Evolutionary conservation across 1,140 invertebrate genomes (phyloP), one percentile per base, ranked within the genome.

Genomic region (Drosophila orosa): DNA sequence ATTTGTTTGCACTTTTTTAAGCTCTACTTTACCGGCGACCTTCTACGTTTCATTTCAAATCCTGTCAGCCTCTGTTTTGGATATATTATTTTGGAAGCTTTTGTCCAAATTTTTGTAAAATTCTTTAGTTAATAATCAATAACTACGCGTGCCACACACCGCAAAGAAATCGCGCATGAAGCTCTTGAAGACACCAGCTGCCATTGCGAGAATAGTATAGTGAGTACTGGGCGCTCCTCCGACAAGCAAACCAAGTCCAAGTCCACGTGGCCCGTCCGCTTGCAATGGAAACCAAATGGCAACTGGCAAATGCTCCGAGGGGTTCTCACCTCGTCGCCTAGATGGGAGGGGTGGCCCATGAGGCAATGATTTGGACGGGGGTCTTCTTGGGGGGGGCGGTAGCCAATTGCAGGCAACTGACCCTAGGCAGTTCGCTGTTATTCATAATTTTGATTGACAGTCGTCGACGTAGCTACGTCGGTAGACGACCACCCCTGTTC

Each of bases 371-470:
- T 52, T 68, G 57, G 50, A 9, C 56, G 72, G 44, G 59, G 63
- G 55, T 61, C 65, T 19, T 33, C 50, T 35, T 52, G 29, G 12
- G 40, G 58, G 19, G 37, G 66, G 17, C 40, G 47, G 63, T 39
- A 27, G 27, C 54, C 72, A 75, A 75, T 75, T 75, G 60, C 39
- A 66, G 71, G 75, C 79, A 82, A 82, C 79, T 78, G 80, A 80
- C 80, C 80, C 80, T 80, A 66, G 52, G 59, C 50, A 48, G 44
- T 68, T 19, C 35, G 58, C 44, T n/a, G 12, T 61, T 79, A 80
- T 89, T 89, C 83, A 87, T 87, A 87, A 87, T 89, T 87, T 80
- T 84, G 83, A 87, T 87, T 87, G 83, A 89, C 83, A 87, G 76
- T 56, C 48, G 65, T 22, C 71, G 68, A 55, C 74, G 56, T 60